These are phyloP conservation scores for Agapetus fuscipes DNA, from an alignment of 2,888 invertebrate genomes.

Conservation along the genomic window DNA sequence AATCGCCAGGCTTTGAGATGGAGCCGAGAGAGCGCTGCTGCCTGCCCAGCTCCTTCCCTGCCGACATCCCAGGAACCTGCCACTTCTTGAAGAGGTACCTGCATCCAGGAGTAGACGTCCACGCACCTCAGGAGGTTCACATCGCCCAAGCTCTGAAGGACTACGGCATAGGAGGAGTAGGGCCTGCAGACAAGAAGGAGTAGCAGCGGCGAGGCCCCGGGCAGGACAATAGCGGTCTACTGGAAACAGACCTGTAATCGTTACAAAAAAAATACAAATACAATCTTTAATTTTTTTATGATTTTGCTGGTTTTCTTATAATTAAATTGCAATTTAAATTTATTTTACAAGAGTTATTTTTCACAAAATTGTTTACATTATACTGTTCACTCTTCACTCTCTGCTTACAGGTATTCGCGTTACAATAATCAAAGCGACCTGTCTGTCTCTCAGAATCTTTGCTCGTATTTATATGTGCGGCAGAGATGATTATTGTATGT, in stretches of 20 bases:
- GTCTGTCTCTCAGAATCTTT: no score
- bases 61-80: conserved; percentile 69
- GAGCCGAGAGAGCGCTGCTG: conserved; percentile 65
- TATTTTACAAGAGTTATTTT: no score
- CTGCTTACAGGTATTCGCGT: no score
- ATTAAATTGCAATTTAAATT: no score
- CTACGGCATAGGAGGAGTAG: conserved; percentile 46
- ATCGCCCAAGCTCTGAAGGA: conserved; percentile 57
- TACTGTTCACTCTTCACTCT: no score
- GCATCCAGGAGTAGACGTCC: conserved; percentile 55
- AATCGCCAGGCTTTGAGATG: conserved; percentile 67
- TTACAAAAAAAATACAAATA: neutral
- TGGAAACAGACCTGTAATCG: conserved; percentile 12
- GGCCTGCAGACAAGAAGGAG: conserved; percentile 21
- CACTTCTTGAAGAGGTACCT: conserved; percentile 75
- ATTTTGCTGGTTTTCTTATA: neutral
- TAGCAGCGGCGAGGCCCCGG: neutral
- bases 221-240: conserved; percentile 1
- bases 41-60: conserved; percentile 77
- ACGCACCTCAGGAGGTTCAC: conserved; percentile 54
- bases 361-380: no score
- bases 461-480: no score
- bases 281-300: no score
- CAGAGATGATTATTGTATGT: no score
- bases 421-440: no score